phyloP scores from a whole-genome alignment of 2,113 vertebrate genomes.

The Mesembrinibis cayennensis region DNA sequence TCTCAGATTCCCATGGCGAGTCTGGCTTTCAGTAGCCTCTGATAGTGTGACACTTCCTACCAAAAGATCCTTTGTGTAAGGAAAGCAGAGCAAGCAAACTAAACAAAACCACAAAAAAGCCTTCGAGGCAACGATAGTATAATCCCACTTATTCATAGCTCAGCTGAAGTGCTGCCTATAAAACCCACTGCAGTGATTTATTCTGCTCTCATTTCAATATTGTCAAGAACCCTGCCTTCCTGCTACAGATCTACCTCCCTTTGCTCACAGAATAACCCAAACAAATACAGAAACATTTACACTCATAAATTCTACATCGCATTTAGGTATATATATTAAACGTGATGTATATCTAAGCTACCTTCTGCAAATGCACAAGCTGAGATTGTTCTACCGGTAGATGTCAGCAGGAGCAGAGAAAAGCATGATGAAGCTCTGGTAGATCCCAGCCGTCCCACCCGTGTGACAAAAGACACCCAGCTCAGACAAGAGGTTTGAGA shows the following conservation, averaged over 20 bases:
- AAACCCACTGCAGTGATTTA: constrained; percentile 22
- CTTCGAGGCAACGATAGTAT: not conserved
- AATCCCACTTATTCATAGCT: constrained; percentile 29
- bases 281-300: not conserved
- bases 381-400: constrained; percentile 8
- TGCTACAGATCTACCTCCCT: constrained; percentile 32
- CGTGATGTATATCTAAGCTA: not conserved
- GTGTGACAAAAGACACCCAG: not conserved
- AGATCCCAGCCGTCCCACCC: not conserved
- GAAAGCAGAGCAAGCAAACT: not conserved
- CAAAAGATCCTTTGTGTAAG: not conserved
- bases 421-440: not conserved
- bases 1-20: not conserved
- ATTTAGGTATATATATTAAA: not conserved
- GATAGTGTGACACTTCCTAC: not conserved
- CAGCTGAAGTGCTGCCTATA: constrained; percentile 39
- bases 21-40: not conserved
- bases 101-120: not conserved
- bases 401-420: constrained; percentile 45
- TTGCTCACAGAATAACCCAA: not conserved
- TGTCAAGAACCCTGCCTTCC: not conserved
- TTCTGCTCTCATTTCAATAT: constrained; percentile 3
- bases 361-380: not conserved
- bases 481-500: not conserved
- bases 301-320: not conserved